These are phyloP conservation scores for Gavialis gangeticus DNA, from an alignment of 2,113 vertebrate genomes.

Conservation along the genomic window DNA sequence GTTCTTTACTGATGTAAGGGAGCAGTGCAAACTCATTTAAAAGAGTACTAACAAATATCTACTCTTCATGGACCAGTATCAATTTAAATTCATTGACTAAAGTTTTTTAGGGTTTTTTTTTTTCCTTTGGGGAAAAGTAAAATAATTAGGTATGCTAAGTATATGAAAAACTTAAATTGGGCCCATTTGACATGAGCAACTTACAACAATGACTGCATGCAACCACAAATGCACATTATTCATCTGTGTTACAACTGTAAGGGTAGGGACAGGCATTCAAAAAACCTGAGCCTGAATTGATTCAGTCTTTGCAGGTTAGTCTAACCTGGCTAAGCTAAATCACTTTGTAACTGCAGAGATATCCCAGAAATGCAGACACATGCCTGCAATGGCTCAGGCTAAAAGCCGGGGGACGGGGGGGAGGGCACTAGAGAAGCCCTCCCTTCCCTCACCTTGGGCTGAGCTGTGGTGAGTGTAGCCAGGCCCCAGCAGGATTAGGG, in stretches of 20 bases:
- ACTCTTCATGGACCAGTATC: background rate
- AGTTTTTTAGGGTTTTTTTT: background rate
- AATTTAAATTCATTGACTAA: background rate
- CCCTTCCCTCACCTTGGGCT: too few relatives aligned
- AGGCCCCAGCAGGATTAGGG: too few relatives aligned
- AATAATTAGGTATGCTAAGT: background rate
- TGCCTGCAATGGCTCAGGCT: too few relatives aligned
- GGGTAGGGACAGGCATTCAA: too few relatives aligned
- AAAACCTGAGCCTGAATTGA: too few relatives aligned
- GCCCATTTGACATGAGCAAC: background rate
- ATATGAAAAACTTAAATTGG: background rate
- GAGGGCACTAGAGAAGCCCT: background rate
- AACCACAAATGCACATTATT: background rate
- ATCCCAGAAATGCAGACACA: too few relatives aligned
- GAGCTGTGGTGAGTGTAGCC: too few relatives aligned
- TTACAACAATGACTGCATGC: background rate
- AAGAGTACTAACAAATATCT: background rate
- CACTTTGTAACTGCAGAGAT: too few relatives aligned
- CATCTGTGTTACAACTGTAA: background rate
- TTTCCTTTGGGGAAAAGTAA: background rate
- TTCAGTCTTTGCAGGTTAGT: too few relatives aligned
- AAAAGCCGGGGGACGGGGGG: too few relatives aligned
- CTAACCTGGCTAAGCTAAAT: too few relatives aligned
- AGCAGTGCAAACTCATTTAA: background rate
- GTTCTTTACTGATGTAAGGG: background rate